Percentiles rank a stretch among this genome's conserved stretches.
These are phyloP conservation scores for Bujurquina vittata DNA, from an alignment of 2,113 vertebrate species.

Conservation along the genomic window DNA sequence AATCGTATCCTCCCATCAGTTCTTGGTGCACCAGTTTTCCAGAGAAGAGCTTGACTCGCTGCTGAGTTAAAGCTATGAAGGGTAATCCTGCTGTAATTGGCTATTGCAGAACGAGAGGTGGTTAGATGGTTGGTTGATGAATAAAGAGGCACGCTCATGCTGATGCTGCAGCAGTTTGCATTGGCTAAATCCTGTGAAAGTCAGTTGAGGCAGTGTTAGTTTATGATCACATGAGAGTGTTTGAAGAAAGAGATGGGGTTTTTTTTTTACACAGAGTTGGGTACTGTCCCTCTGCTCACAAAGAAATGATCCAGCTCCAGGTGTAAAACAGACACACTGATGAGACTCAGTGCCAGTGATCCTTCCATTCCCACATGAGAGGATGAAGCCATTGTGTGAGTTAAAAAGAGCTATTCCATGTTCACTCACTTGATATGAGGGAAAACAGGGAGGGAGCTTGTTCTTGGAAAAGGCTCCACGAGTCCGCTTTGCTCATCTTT, in stretches of 20 bases:
- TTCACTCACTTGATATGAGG: conserved; percentile 12
- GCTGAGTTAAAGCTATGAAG: conserved; percentile 76
- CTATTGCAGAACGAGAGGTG: conserved; percentile 59
- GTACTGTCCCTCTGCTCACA: conserved; percentile 30
- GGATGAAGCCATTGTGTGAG: not conserved
- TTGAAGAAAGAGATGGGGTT: conserved; percentile 32
- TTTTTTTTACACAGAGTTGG: conserved; percentile 24
- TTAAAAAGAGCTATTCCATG: conserved; percentile 8
- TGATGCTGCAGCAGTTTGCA: conserved; percentile 26
- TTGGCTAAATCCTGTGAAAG: conserved; percentile 56
- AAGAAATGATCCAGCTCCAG: conserved; percentile 10
- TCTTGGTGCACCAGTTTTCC: conserved; percentile 57
- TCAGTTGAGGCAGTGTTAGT: conserved; percentile 71
- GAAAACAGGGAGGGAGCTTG: not conserved
- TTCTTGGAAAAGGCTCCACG: conserved; percentile 34
- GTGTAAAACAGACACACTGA: conserved; percentile 5
- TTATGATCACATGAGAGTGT: conserved; percentile 53
- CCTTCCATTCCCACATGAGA: not conserved
- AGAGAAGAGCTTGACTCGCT: conserved; percentile 56
- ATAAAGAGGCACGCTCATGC: conserved; percentile 63
- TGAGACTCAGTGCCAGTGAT: not conserved
- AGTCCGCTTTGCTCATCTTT: conserved; percentile 42
- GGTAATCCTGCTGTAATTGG: conserved; percentile 63
- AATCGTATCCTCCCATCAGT: conserved; percentile 51
- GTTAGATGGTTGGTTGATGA: conserved; percentile 49